phyloP scores from a whole-genome alignment of 2,797 vertebrate species.

The Hyperoplus immaculatus region DNA sequence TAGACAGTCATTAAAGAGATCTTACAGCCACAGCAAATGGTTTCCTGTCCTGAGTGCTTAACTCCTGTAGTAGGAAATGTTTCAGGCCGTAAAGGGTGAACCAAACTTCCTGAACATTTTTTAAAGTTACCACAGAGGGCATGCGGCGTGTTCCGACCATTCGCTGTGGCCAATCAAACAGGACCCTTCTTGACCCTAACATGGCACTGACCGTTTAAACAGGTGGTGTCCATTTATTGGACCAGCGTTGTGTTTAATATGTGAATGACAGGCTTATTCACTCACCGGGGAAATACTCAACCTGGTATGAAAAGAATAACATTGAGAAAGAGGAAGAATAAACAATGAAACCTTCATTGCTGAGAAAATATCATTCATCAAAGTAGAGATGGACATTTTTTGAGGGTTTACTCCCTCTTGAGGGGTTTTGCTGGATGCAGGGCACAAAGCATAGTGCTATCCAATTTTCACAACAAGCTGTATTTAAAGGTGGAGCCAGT shows the following conservation, averaged over 20 bases:
- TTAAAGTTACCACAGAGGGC: constrained; percentile 90
- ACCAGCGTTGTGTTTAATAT: constrained; percentile 71
- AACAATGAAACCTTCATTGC: constrained; percentile 65
- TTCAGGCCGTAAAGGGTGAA: constrained; percentile 91
- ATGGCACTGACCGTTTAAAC: constrained; percentile 85
- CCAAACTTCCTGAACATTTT: constrained; percentile 96
- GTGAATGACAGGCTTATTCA: constrained; percentile 75
- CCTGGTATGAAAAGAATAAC: constrained; percentile 71
- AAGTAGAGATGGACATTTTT: constrained; percentile 45
- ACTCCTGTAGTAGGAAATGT: constrained; percentile 96
- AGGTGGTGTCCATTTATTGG: constrained; percentile 88
- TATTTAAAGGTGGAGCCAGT: background rate
- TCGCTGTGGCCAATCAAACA: constrained; percentile 83
- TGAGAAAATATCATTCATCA: constrained; percentile 79
- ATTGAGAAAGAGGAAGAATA: constrained; percentile 63
- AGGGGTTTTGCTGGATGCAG: background rate
- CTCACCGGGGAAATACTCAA: constrained; percentile 62
- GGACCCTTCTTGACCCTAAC: constrained; percentile 83
- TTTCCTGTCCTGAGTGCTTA: constrained; percentile 99
- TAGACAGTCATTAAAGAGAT: constrained; percentile 99
- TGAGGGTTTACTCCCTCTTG: constrained; percentile 10
- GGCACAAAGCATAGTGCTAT: background rate
- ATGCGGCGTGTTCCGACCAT: constrained; percentile 83
- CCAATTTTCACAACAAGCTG: background rate
- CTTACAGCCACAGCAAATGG: constrained; percentile 96